Percentiles rank a stretch among this genome's conserved stretches.
These are phyloP conservation scores for Adelognathus sp. DNA, from an alignment of 2,888 invertebrate genomes.

Conservation along the genomic window DNA sequence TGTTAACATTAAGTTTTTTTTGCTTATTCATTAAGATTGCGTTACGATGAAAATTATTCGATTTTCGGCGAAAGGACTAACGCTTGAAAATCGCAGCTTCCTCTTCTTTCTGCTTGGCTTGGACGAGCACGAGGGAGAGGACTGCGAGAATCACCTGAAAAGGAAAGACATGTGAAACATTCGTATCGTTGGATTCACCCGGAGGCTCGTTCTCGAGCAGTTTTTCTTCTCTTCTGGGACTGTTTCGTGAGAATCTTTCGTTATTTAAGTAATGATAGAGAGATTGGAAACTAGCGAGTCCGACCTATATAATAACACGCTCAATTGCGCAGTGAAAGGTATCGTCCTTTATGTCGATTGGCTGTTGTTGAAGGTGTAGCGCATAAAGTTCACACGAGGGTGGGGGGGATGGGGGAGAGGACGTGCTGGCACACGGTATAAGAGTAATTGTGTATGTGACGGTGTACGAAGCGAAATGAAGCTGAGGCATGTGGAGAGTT, in stretches of 20 bases:
- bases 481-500: too few species aligned
- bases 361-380: slow-evolving; percentile 17
- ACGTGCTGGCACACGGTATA: too few species aligned
- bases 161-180: slow-evolving; percentile 61
- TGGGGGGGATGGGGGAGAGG: too few species aligned
- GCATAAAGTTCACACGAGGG: slow-evolving; percentile 43
- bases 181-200: background rate
- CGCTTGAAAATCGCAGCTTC: too few species aligned
- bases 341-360: slow-evolving; percentile 51
- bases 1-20: background rate
- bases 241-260: slow-evolving; percentile 46
- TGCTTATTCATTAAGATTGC: background rate
- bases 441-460: too few species aligned
- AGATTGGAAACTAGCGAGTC: slow-evolving; percentile 8
- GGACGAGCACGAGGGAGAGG: slow-evolving; percentile 87
- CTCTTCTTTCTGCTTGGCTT: slow-evolving; percentile 90
- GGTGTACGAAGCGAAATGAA: too few species aligned
- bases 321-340: slow-evolving; percentile 33
- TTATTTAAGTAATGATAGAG: slow-evolving; percentile 33
- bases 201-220: background rate
- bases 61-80: background rate
- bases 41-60: slow-evolving; percentile 7
- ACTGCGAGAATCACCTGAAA: slow-evolving; percentile 87
- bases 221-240: slow-evolving; percentile 10
- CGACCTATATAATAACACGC: background rate